A percentile compares a stretch with the other conserved stretches of the same genome.
Evolutionary conservation across 2,113 vertebrate genomes (phyloP).

Genomic region (Sylvia atricapilla): DNA sequence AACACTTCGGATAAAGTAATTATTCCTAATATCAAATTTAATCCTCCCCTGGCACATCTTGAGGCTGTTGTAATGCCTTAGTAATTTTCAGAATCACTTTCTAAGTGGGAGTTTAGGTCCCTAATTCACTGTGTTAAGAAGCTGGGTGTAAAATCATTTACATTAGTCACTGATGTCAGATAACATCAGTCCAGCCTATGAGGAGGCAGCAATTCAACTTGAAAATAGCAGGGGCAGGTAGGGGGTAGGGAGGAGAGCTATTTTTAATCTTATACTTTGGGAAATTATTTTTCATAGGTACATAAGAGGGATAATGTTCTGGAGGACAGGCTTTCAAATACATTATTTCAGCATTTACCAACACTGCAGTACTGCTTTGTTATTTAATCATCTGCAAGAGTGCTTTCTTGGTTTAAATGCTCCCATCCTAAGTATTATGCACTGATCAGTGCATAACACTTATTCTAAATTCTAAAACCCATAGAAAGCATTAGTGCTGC

Average conservation of each 20-base stretch:
- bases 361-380: neutral
- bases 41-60: neutral
- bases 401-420: neutral
- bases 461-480: neutral
- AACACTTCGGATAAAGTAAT: neutral
- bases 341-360: constrained; percentile 25
- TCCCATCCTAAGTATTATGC: neutral
- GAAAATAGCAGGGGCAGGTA: neutral
- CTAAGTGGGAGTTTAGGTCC: neutral
- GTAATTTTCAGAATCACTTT: neutral
- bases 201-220: neutral
- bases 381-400: neutral
- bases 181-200: neutral
- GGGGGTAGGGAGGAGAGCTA: neutral
- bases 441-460: neutral
- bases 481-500: neutral
- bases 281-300: neutral
- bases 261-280: neutral
- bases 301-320: neutral
- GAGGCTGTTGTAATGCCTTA: fast-evolving
- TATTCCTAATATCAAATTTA: neutral
- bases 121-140: neutral
- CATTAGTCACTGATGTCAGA: neutral
- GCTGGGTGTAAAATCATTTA: neutral
- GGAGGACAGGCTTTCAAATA: constrained; percentile 16